Base-by-base conservation (phyloP, 2,888 invertebrate species). In the Gymnocheta viridis region DNA sequence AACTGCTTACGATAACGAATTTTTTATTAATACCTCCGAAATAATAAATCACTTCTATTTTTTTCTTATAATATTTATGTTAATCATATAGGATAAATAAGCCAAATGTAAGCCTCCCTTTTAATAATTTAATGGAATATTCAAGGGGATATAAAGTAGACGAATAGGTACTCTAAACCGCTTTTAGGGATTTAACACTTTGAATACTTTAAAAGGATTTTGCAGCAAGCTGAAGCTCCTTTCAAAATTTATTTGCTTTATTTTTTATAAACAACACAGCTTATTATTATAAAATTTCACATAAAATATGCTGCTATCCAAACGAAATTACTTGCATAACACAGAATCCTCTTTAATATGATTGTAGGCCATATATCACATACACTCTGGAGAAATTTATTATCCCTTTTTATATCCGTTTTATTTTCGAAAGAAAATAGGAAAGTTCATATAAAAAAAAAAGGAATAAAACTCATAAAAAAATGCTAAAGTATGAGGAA, bases 351-450 rank as follows among this genome's bases (percentile, higher is more conserved):
- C 38, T 19, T 69, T 69, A 76, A 35, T 49, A 22, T 47, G 32
- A 77, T 58, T 69, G 49, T 51, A n/a, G 69, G 51, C 51, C 58
- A 51, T 69, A 69, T 51, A 51, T 78, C 51, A 78, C 38, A 38
- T 7, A 9, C 49, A 74, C 32, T 47, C 32, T 47, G 17, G 27
- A 47, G 14, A 19, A 56, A 56, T 38, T 64, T 29, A 24, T 54
- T 24, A 47, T 66, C 9, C 54, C 12, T n/a, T 24, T 35, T 60
- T 47, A 32, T 0, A 2, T 51, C 29, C n/a, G n/a, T n/a, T 12
- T 4, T 10, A 12, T 38, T 51, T 27, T 12, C 2, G 0, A 41
- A 17, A 19, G 60, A n/a, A 41, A 22, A 19, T 17, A 38, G 17
- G 19, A 27, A 44, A 58, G n/a, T 12, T 35, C 22, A 10, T 44